phyloP scores from a whole-genome alignment of 2,797 vertebrate species.

The Melanogrammus aeglefinus region DNA sequence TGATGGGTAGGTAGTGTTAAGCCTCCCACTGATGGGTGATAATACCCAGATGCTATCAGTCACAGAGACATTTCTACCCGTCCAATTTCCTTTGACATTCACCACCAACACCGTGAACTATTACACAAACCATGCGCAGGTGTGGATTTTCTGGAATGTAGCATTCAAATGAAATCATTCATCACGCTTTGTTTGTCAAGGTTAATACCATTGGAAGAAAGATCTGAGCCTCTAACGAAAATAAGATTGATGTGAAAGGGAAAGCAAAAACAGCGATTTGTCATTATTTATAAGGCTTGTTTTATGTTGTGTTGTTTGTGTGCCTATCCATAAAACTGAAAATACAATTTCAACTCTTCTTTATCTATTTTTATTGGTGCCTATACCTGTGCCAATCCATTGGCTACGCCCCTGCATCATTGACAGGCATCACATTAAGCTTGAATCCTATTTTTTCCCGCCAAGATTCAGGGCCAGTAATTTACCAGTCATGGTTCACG shows the following conservation, averaged over 20 bases:
- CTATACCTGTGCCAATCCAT: background rate
- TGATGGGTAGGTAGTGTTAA: background rate
- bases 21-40: slow-evolving; percentile 20
- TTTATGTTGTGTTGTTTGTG: background rate
- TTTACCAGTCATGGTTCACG: background rate
- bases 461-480: background rate
- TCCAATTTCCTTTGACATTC: slow-evolving; percentile 19
- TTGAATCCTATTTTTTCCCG: background rate
- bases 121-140: background rate
- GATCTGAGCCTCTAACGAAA: background rate
- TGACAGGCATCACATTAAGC: background rate
- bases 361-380: background rate
- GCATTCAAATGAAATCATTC: background rate
- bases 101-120: background rate
- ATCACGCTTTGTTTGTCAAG: slow-evolving; percentile 3
- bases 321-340: background rate
- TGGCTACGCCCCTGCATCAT: background rate
- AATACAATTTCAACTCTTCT: background rate
- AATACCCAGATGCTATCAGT: slow-evolving; percentile 20
- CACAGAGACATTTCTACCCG: slow-evolving; percentile 11
- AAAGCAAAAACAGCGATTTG: background rate
- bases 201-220: background rate
- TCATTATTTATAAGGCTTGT: background rate
- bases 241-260: background rate
- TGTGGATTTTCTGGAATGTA: background rate